Percentiles rank a stretch among this genome's conserved stretches.
phyloP scores from a whole-genome alignment of 2,888 invertebrate genomes.

The Salpingus planirostris region DNA sequence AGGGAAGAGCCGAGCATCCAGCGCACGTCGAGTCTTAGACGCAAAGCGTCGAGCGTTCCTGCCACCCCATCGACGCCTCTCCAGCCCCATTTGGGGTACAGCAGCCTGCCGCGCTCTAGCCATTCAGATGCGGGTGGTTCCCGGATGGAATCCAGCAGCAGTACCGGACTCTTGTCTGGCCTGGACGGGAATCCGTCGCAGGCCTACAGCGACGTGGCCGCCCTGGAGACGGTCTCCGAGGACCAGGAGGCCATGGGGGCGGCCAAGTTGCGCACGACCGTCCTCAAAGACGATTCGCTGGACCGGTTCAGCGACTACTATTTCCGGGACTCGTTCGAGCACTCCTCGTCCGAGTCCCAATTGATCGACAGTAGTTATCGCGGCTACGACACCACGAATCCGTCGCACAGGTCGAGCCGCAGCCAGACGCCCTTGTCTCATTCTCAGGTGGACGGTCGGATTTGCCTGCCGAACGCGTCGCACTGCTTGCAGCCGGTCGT shows the following conservation, averaged over 20 bases:
- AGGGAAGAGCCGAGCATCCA: conserved; percentile 47
- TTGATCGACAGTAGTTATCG: conserved; percentile 44
- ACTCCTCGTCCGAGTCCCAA: conserved; percentile 72
- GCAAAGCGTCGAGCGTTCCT: conserved; percentile 80
- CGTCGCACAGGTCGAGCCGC: conserved; percentile 43
- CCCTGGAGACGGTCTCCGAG: conserved; percentile 61
- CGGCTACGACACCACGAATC: conserved; percentile 37
- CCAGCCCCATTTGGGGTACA: conserved; percentile 67
- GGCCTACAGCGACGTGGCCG: conserved; percentile 40
- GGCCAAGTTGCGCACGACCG: conserved; percentile 36
- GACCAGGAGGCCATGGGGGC: conserved; percentile 49
- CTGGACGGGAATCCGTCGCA: conserved; percentile 34
- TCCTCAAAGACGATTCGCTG: conserved; percentile 40
- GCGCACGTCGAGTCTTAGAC: conserved; percentile 49
- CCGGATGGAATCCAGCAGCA: conserved; percentile 38
- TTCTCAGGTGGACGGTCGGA: conserved; percentile 37
- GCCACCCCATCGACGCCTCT: conserved; percentile 80
- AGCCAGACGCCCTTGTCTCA: conserved; percentile 43
- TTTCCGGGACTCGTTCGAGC: conserved; percentile 67
- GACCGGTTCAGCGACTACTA: conserved; percentile 56
- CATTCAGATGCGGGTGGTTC: conserved; percentile 56
- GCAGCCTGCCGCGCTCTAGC: conserved; percentile 75
- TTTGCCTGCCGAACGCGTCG: conserved; percentile 30
- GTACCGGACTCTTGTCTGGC: conserved; percentile 36
- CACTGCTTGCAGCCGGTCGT: conserved; percentile 12